Evolutionary conservation across 2,797 vertebrate genomes (phyloP).

Genomic region (Oophaga sylvatica): DNA sequence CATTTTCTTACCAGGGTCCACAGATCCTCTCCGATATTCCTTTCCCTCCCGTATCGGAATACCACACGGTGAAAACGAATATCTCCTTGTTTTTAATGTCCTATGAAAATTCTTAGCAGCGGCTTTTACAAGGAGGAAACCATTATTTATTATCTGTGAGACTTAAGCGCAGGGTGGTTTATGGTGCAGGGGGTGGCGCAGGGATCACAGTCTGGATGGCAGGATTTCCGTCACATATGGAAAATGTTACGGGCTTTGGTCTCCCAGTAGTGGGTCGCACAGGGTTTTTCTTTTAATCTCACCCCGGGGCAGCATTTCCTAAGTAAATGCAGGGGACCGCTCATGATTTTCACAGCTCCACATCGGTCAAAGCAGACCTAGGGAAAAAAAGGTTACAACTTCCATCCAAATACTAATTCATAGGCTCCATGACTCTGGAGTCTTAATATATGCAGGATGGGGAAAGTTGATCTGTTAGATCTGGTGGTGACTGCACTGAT

Average conservation of each 20-base stretch:
- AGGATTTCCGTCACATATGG: conserved; percentile 70
- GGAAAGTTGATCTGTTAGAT: neutral
- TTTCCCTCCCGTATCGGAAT: conserved; percentile 35
- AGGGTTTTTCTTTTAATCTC: conserved; percentile 60
- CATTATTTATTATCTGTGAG: conserved; percentile 67
- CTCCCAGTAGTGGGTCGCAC: conserved; percentile 63
- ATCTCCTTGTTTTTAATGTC: conserved; percentile 56
- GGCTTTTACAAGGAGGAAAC: conserved; percentile 62
- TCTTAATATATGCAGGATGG: neutral
- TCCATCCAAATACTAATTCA: neutral
- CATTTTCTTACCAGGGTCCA: neutral
- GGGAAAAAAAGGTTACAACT: neutral
- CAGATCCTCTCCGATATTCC: neutral
- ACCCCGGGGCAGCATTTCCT: conserved; percentile 57
- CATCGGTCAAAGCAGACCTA: neutral
- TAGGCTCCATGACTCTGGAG: neutral
- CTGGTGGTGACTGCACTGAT: neutral
- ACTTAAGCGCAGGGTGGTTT: conserved; percentile 66
- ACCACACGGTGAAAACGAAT: conserved; percentile 45
- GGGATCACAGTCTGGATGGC: conserved; percentile 56
- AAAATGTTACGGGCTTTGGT: conserved; percentile 67
- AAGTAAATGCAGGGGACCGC: conserved; percentile 58
- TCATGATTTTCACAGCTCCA: conserved; percentile 32
- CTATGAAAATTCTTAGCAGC: conserved; percentile 49
- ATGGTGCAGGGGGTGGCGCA: conserved; percentile 60